Conservation (phyloP, 2,113 vertebrate genomes). For the Egretta garzetta region DNA sequence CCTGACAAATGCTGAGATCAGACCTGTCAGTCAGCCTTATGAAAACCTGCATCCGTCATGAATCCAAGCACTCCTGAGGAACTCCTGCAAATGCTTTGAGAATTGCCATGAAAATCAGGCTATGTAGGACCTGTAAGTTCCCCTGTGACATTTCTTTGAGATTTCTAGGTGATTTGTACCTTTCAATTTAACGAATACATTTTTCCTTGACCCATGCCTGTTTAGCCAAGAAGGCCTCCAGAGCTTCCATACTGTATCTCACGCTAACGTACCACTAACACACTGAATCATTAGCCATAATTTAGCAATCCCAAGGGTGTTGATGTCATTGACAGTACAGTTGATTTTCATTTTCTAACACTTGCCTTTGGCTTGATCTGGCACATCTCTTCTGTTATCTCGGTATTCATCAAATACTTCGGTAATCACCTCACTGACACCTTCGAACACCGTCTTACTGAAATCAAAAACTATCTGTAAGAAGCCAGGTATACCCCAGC, state of each 20-base stretch:
- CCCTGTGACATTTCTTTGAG: not conserved
- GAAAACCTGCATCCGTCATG: not conserved
- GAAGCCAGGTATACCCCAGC: slow-evolving; percentile 78
- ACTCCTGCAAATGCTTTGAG: not conserved
- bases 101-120: not conserved
- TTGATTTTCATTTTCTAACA: not conserved
- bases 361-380: slow-evolving; percentile 77
- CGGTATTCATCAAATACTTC: slow-evolving; percentile 75
- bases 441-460: slow-evolving; percentile 80
- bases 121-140: not conserved
- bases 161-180: not conserved
- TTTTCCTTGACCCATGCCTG: not conserved
- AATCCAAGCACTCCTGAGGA: not conserved
- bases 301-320: not conserved
- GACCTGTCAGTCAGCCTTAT: not conserved
- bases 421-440: slow-evolving; percentile 80
- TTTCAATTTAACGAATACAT: not conserved
- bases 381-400: slow-evolving; percentile 39
- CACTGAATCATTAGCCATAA: not conserved
- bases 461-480: slow-evolving; percentile 86
- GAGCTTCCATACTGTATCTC: not conserved
- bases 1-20: not conserved
- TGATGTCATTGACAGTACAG: not conserved
- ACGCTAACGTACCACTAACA: not conserved
- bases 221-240: not conserved